Percentiles rank a stretch among this genome's conserved stretches.
Evolutionary conservation across 2,797 vertebrate species (phyloP).

Genomic region (Chrysocyon brachyurus): DNA sequence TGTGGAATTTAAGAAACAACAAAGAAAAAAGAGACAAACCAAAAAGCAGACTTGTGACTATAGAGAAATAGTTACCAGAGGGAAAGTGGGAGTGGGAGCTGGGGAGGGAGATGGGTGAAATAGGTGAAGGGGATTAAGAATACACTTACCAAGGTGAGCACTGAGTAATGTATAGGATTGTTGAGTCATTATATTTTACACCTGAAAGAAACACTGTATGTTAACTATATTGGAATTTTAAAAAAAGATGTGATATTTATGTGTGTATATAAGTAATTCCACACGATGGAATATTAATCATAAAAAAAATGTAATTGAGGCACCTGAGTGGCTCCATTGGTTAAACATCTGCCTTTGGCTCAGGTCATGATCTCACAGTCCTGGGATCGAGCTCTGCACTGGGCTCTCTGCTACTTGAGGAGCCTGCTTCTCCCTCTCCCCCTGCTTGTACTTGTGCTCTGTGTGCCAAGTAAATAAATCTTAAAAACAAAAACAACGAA

Average conservation of each 20-base stretch:
- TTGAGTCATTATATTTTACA: not conserved
- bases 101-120: not conserved
- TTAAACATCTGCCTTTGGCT: too few species aligned
- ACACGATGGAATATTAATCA: not conserved
- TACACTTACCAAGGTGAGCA: not conserved
- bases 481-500: not conserved
- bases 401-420: too few species aligned
- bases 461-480: too few species aligned
- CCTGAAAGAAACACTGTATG: not conserved
- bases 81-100: not conserved
- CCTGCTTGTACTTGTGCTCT: too few species aligned
- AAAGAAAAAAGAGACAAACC: not conserved
- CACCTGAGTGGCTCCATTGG: too few species aligned
- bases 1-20: not conserved
- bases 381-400: too few species aligned
- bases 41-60: not conserved
- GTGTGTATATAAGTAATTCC: not conserved
- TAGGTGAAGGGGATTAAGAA: not conserved
- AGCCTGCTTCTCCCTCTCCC: too few species aligned
- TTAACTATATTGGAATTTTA: not conserved
- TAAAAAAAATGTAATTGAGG: too few species aligned
- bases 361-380: too few species aligned
- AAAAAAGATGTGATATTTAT: not conserved
- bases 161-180: not conserved
- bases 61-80: not conserved